phyloP scores from a whole-genome alignment of 2,888 invertebrate species.

The Sisyra nigra region DNA sequence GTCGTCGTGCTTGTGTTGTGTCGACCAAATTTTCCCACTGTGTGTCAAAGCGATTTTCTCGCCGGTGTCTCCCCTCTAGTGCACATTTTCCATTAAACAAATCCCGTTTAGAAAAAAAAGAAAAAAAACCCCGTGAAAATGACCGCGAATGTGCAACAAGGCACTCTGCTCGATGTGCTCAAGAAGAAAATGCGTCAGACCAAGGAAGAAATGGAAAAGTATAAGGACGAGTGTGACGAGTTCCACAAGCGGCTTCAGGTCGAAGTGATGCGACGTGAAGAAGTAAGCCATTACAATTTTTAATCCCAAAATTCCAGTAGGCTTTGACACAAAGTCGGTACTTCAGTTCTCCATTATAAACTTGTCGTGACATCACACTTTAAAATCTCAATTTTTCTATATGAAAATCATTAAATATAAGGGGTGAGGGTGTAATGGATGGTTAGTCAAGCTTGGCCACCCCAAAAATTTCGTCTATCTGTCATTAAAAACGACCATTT shows the following conservation, averaged over 20 bases:
- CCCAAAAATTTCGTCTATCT: no score
- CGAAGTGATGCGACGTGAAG: constrained; percentile 92
- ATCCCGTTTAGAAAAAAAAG: constrained; percentile 1
- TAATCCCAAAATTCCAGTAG: no score
- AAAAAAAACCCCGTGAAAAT: constrained; percentile 37
- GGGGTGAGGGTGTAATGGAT: no score
- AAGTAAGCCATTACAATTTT: constrained; percentile 58
- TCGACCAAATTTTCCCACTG: not conserved
- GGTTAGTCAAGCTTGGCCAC: no score
- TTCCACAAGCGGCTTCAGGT: constrained; percentile 88
- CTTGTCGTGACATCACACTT: no score
- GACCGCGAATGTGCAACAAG: constrained; percentile 83
- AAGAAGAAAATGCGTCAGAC: constrained; percentile 99
- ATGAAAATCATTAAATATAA: no score
- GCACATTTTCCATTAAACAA: not conserved
- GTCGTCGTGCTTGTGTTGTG: constrained; percentile 1
- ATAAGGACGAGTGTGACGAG: constrained; percentile 95
- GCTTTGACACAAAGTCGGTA: no score
- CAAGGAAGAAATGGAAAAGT: constrained; percentile 97
- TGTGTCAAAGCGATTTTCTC: not conserved
- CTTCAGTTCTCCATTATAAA: constrained; percentile 18
- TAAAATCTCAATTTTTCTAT: no score
- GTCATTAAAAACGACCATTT: not conserved
- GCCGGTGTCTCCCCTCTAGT: not conserved
- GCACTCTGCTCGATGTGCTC: constrained; percentile 87